A percentile compares a stretch with the other conserved stretches of the same genome.
phyloP scores from a whole-genome alignment of 2,797 vertebrate genomes.

The Sebastiscus tertius region DNA sequence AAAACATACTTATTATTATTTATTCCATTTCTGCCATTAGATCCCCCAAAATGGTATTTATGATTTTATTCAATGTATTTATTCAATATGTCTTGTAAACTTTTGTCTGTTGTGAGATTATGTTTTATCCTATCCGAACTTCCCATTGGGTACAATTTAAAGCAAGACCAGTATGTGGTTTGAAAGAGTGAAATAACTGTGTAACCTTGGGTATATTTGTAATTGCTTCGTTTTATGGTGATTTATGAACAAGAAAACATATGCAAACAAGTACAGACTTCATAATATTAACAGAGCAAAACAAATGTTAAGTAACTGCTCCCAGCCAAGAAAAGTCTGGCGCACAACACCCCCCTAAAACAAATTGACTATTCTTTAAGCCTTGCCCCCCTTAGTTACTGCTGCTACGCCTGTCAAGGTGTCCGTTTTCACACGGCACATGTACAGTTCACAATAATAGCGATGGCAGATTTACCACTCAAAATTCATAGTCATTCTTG shows the following conservation, averaged over 20 bases:
- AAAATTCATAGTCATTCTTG: no score
- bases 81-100: background rate
- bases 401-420: background rate
- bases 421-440: background rate
- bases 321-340: background rate
- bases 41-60: no score
- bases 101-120: background rate
- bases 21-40: no score
- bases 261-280: slow-evolving; percentile 8
- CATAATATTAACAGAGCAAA: background rate
- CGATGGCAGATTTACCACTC: no score
- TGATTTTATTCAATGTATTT: background rate
- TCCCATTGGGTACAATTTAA: slow-evolving; percentile 5
- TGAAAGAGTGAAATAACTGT: slow-evolving; percentile 1
- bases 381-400: background rate
- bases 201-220: background rate
- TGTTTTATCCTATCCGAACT: background rate
- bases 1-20: no score
- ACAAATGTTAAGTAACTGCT: background rate
- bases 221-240: slow-evolving; percentile 11
- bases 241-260: slow-evolving; percentile 13
- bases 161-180: background rate
- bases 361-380: background rate
- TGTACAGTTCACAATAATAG: background rate
- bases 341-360: background rate